These are phyloP conservation scores for Ctenoplectra terminalis DNA, from an alignment of 1,140 invertebrate genomes.

Conservation along the genomic window DNA sequence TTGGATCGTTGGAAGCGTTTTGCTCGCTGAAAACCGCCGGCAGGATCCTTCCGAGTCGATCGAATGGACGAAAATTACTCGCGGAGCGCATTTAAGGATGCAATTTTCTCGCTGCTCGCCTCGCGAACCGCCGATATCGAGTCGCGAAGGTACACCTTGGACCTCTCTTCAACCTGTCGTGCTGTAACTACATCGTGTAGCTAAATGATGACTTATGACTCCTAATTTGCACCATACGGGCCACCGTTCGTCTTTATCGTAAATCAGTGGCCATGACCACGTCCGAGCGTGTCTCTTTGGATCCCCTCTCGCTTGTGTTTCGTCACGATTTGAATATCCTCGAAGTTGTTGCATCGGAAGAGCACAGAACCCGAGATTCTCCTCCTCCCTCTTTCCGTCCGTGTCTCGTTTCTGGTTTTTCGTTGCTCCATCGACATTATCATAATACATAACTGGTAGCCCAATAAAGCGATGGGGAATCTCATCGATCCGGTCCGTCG, in stretches of 20 bases:
- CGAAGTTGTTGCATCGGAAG: slow-evolving; percentile 11
- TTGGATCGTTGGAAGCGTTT: slow-evolving; percentile 17
- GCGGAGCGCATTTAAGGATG: slow-evolving; percentile 47
- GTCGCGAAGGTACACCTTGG: no score
- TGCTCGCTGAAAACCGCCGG: slow-evolving; percentile 14
- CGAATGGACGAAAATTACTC: slow-evolving; percentile 49
- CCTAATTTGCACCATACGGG: slow-evolving; percentile 52
- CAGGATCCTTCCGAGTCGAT: slow-evolving; percentile 22
- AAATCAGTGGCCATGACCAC: slow-evolving; percentile 43
- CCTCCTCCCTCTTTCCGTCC: neutral
- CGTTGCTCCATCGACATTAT: slow-evolving; percentile 56
- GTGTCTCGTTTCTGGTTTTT: no score
- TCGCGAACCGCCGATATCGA: neutral
- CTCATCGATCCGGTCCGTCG: no score
- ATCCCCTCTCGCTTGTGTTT: slow-evolving; percentile 13
- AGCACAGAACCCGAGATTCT: neutral
- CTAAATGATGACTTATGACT: slow-evolving; percentile 51
- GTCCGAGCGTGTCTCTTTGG: slow-evolving; percentile 11
- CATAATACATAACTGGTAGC: slow-evolving; percentile 74
- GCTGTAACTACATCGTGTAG: neutral
- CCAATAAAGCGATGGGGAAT: slow-evolving; percentile 67
- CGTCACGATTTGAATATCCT: slow-evolving; percentile 52
- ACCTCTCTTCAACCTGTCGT: neutral
- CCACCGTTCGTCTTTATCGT: slow-evolving; percentile 32
- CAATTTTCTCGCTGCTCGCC: slow-evolving; percentile 45